phyloP scores from a whole-genome alignment of 23 tunicate genomes.

The Clavelina lepadiformis region DNA sequence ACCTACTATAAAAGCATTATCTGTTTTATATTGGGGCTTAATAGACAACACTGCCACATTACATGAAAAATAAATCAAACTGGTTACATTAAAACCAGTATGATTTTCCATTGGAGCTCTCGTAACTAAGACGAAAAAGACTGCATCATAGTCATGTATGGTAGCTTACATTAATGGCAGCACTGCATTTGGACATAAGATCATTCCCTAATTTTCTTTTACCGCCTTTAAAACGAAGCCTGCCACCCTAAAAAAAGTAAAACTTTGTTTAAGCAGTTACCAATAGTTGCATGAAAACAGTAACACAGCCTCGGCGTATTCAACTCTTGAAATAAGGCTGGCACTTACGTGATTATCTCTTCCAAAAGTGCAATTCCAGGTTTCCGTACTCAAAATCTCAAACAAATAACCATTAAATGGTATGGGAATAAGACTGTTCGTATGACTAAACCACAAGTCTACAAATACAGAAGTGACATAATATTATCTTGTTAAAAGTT shows the following conservation, averaged over 20 bases:
- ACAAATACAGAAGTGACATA: slow-evolving; percentile 9
- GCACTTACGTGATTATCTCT: neutral
- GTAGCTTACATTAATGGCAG: neutral
- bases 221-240: no score
- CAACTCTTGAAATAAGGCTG: no score
- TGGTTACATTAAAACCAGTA: neutral
- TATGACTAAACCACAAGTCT: slow-evolving; percentile 56
- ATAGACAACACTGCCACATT: neutral
- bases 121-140: neutral
- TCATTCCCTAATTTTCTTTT: no score
- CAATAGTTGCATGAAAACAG: no score
- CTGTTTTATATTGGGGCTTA: neutral
- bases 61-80: neutral
- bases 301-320: no score
- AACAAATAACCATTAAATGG: slow-evolving; percentile 57
- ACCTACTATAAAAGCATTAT: neutral
- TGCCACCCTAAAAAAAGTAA: no score
- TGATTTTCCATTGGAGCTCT: neutral
- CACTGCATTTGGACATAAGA: slow-evolving; percentile 1
- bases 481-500: neutral
- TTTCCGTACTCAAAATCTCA: slow-evolving; percentile 38
- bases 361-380: slow-evolving; percentile 45
- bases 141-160: neutral
- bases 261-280: no score
- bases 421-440: slow-evolving; percentile 36